Evolutionary conservation across 2,113 vertebrate genomes (phyloP).

Genomic region (Coptodon bakossiorum): DNA sequence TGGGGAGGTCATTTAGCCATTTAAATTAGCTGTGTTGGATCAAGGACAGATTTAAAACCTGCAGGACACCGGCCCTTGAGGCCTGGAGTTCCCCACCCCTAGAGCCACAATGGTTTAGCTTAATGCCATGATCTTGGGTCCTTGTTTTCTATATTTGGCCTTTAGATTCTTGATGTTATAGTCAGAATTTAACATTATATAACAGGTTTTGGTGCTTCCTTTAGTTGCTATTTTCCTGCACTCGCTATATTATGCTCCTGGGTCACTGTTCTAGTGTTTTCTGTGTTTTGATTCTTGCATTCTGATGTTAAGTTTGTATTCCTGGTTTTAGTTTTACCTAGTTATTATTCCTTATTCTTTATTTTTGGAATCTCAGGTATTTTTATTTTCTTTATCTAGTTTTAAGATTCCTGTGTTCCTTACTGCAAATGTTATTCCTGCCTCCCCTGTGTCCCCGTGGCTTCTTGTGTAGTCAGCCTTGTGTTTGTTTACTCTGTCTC

Average conservation of each 20-base stretch:
- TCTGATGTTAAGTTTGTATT: background rate
- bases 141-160: background rate
- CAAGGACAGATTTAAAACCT: background rate
- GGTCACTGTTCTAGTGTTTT: background rate
- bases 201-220: background rate
- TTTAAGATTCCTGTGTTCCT: background rate
- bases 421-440: background rate
- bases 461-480: background rate
- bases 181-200: background rate
- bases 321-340: background rate
- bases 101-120: background rate
- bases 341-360: background rate
- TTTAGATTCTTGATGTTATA: background rate
- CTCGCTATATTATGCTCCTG: background rate
- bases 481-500: background rate
- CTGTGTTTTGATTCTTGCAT: background rate
- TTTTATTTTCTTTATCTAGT: background rate
- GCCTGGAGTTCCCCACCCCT: background rate
- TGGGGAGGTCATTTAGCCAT: too few species aligned
- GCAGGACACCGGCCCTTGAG: accelerated
- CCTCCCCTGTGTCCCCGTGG: background rate
- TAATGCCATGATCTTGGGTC: background rate
- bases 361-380: background rate
- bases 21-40: too few species aligned
- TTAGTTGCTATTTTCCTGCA: background rate